Conservation (phyloP, 2,888 invertebrate species). For the Athripsodes cinereus region DNA sequence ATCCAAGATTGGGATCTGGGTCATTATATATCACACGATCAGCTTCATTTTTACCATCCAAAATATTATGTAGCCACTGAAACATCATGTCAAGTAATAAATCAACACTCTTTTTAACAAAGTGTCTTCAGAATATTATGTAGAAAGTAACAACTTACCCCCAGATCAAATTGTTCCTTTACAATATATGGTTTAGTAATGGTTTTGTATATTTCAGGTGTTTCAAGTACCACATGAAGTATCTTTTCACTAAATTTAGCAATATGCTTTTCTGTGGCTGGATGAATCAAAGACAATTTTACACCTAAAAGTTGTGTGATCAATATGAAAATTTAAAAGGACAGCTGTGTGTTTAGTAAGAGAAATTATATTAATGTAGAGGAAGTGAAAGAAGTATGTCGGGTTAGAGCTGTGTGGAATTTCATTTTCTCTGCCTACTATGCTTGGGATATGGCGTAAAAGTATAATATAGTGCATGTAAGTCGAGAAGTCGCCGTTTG, state of each 20-base stretch:
- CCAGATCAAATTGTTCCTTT: slow-evolving; percentile 67
- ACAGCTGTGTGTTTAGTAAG: no score
- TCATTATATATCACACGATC: slow-evolving; percentile 86
- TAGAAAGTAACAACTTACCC: slow-evolving; percentile 51
- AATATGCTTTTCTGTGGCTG: slow-evolving; percentile 90
- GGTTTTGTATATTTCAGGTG: slow-evolving; percentile 70
- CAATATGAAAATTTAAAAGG: no score
- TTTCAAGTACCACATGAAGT: slow-evolving; percentile 74
- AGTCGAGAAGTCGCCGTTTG: no score
- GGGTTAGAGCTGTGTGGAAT: no score
- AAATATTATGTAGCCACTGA: slow-evolving; percentile 95
- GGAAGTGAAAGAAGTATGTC: no score
- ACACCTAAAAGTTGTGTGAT: slow-evolving; percentile 55
- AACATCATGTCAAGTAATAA: no score
- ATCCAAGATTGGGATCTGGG: slow-evolving; percentile 69
- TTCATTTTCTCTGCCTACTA: no score
- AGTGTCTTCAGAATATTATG: background rate
- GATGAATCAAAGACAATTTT: slow-evolving; percentile 85
- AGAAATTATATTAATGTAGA: no score
- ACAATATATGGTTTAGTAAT: slow-evolving; percentile 73
- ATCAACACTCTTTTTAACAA: background rate
- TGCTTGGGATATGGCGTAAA: no score
- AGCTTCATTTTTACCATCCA: slow-evolving; percentile 84
- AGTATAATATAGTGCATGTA: no score
- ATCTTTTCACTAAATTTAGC: slow-evolving; percentile 76